Evolutionary conservation across 2,113 vertebrate species (phyloP), one percentile per base, ranked within the genome.

Genomic region (Pollimyrus isidori): DNA sequence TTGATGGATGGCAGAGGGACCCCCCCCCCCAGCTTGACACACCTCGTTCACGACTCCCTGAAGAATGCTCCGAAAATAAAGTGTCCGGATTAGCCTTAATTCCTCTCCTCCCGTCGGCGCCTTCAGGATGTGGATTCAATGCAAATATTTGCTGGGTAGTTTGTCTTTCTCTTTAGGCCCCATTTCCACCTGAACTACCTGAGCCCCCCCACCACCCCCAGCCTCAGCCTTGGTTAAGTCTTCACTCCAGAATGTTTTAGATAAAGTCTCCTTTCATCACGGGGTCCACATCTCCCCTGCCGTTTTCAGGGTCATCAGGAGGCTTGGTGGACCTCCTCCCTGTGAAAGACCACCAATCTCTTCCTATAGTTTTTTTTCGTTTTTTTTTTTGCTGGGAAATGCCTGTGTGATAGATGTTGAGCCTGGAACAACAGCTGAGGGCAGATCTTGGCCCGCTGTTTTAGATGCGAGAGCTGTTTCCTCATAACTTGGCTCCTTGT

Each of bases 351-450:
- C 92, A 87, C 90, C 90, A 94, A 93, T 92, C 87, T 91, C 91
- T 92, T 80, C 35, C 73, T 80, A 42, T 19, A 26, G 73, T 80
- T 80, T 92, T 87, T 86, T 88, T 69, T 6, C 1, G 35, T 56
- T 53, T 53, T 56, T 56, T 80, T 94, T 92, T 95, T 94, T 91
- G 88, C 48, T 89, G 91, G 93, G 94, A 95, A 94, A 94, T 94
- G 95, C 91, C 92, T 94, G 92, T 93, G 93, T 95, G 95, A 95
- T 96, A 95, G 95, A 95, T 95, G 93, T 92, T 94, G 90, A 92
- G 93, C 93, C 95, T 95, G 94, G 93, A 95, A 93, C 94, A 96
- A 94, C 95, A 96, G 96, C 96, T 96, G 95, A 96, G 94, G 93
- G 92, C 93, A 93, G 90, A 92, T 91, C n/a, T 94, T 95, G 93